Percentiles rank a stretch among this genome's conserved stretches.
phyloP scores from a whole-genome alignment of 2,888 invertebrate species.

The Drosophila stalkeri region DNA sequence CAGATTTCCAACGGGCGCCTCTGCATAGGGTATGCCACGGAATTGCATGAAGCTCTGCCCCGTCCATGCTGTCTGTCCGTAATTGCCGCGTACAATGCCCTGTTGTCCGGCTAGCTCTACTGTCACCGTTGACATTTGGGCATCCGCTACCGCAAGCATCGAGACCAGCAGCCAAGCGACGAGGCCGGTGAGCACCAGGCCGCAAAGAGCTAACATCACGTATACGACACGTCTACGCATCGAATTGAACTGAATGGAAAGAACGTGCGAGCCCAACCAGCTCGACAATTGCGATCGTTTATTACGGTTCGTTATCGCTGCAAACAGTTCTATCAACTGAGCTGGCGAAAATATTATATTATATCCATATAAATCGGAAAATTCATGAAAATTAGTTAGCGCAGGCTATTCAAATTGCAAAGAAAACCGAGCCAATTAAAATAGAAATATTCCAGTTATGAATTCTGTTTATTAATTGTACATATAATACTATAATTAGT shows the following conservation, averaged over 20 bases:
- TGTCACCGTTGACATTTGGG: constrained; percentile 32
- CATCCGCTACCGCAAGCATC: constrained; percentile 20
- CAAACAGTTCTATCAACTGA: constrained; percentile 11
- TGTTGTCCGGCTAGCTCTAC: constrained; percentile 69
- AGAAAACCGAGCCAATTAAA: not conserved
- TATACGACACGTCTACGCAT: constrained; percentile 65
- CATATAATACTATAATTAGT: not conserved
- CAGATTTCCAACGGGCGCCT: constrained; percentile 76
- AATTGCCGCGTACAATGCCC: constrained; percentile 77
- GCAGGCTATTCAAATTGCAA: not conserved
- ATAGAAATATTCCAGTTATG: not conserved
- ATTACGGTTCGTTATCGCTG: constrained; percentile 36
- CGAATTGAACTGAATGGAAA: constrained; percentile 29
- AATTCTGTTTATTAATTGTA: not conserved
- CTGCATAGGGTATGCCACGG: constrained; percentile 83
- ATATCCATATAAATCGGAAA: not conserved
- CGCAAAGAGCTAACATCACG: constrained; percentile 64
- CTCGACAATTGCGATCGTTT: constrained; percentile 24
- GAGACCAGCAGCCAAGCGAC: constrained; percentile 50
- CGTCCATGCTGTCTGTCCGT: constrained; percentile 78
- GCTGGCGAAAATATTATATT: constrained; percentile 8
- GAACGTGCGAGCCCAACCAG: constrained; percentile 4
- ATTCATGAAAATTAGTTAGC: constrained; percentile 17
- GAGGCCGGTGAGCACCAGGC: constrained; percentile 41
- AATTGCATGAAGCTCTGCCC: constrained; percentile 81